These are phyloP conservation scores for Cephus spinipes DNA, from an alignment of 2,888 invertebrate species.

Conservation along the genomic window DNA sequence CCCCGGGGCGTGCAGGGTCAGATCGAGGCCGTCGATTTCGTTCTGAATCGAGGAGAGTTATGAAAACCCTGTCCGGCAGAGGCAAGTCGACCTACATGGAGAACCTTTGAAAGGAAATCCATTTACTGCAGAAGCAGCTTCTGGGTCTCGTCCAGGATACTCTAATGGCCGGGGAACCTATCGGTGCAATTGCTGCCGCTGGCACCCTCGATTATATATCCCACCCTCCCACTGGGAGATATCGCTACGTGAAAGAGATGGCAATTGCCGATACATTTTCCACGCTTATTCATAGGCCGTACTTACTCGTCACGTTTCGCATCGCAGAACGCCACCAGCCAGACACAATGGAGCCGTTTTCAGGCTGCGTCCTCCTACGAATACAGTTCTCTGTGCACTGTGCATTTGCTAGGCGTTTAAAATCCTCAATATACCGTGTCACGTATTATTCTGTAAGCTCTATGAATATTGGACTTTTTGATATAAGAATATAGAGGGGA, in stretches of 20 bases:
- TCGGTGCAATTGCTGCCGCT: slow-evolving; percentile 43
- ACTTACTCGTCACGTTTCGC: background rate
- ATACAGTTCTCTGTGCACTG: background rate
- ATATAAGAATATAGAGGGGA: background rate
- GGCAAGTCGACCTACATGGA: slow-evolving; percentile 20
- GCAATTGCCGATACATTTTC: slow-evolving; percentile 54
- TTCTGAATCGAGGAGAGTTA: slow-evolving; percentile 35
- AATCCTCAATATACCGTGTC: background rate
- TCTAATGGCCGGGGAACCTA: slow-evolving; percentile 30
- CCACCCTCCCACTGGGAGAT: slow-evolving; percentile 39
- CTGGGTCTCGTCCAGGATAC: slow-evolving; percentile 34
- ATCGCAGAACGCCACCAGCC: background rate
- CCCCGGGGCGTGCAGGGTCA: background rate
- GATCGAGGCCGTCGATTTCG: slow-evolving; percentile 22
- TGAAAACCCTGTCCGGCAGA: slow-evolving; percentile 44
- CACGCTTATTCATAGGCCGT: slow-evolving; percentile 37
- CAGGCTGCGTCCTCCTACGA: background rate
- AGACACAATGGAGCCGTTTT: background rate
- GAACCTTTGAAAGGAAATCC: slow-evolving; percentile 21
- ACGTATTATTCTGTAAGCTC: background rate
- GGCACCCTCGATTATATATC: slow-evolving; percentile 11
- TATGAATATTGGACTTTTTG: background rate
- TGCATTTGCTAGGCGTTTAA: background rate
- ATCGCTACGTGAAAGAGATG: slow-evolving; percentile 50
- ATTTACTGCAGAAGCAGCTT: slow-evolving; percentile 20